phyloP scores from a whole-genome alignment of 2,797 vertebrate species.

The Leucoraja ocellata region DNA sequence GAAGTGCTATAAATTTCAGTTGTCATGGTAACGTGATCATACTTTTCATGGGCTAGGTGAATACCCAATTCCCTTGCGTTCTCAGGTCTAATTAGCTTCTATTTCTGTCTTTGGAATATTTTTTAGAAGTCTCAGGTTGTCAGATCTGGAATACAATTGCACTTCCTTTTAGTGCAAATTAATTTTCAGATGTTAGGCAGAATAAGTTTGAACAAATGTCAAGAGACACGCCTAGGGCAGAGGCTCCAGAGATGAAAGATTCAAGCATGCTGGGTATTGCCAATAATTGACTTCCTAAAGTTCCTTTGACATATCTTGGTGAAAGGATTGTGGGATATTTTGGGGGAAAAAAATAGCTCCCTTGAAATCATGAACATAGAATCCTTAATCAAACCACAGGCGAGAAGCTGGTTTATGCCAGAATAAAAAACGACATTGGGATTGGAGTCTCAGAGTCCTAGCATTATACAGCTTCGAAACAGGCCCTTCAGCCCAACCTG shows the following conservation, averaged over 20 bases:
- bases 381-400: not conserved
- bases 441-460: not conserved
- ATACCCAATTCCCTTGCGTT: slow-evolving; percentile 57
- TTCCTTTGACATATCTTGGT: not conserved
- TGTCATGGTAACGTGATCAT: slow-evolving; percentile 55
- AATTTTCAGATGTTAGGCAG: slow-evolving; percentile 49
- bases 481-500: too few species aligned
- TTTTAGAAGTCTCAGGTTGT: slow-evolving; percentile 45
- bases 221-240: not conserved
- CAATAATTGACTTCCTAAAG: not conserved
- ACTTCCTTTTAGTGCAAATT: slow-evolving; percentile 47
- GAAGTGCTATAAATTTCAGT: slow-evolving; percentile 56
- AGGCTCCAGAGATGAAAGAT: not conserved
- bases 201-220: slow-evolving; percentile 40
- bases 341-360: not conserved
- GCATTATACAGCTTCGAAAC: too few species aligned
- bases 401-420: not conserved
- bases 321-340: not conserved
- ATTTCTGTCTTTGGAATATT: slow-evolving; percentile 51
- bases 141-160: slow-evolving; percentile 43
- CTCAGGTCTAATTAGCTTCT: slow-evolving; percentile 59
- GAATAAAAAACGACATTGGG: not conserved
- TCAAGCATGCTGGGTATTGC: not conserved
- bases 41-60: slow-evolving; percentile 47
- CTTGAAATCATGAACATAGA: not conserved